Base-by-base conservation (phyloP, 2,797 vertebrate genomes). In the Acrossocheilus fasciatus region DNA sequence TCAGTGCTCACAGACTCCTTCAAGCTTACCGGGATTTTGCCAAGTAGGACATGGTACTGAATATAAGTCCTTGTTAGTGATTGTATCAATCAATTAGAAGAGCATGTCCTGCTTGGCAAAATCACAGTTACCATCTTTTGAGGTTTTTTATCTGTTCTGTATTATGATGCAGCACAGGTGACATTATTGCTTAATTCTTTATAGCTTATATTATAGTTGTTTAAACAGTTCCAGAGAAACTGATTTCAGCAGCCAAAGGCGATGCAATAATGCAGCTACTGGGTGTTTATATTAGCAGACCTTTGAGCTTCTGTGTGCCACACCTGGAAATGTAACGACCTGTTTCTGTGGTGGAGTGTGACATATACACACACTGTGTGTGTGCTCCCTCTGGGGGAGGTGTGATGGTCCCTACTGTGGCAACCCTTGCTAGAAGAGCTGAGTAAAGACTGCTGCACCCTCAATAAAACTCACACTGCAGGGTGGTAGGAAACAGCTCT, bases 261-360 rank as follows among this genome's bases (percentile, higher is more conserved):
- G 9, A 6, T 20, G 50, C 39, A 74, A 45, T 74, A 70, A 20
- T 68, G 18, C 18, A 39, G 17, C 41, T 47, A 68, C 41, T 36
- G 20, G 50, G 34, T 72, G 54, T 86, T 69, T 86, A 81, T 86
- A 54, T n/a, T 57, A 66, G n/a, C 50, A 39, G 66, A 45, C 47
- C 72, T 80, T 77, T 79, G 20, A 36, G 78, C 69, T 59, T 26
- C 3, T 73, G 12, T 70, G 11, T 82, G 70, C 52, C 82, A 81
- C 86, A 88, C 88, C 69, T 86, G 79, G 82, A 87, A 20, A 88
- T 70, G 75, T 87, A 83, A 89, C 54, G 70, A 78, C 66, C 78
- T 82, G 81, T 74, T 81, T 88, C 83, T 39, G 39, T 36, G 54
- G 59, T 69, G 76, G 26, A 59, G 64, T 54, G 14, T 72, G 39